Evolutionary conservation across 2,113 vertebrate genomes (phyloP), one percentile per base, ranked within the genome.

Genomic region (Canis aureus): DNA sequence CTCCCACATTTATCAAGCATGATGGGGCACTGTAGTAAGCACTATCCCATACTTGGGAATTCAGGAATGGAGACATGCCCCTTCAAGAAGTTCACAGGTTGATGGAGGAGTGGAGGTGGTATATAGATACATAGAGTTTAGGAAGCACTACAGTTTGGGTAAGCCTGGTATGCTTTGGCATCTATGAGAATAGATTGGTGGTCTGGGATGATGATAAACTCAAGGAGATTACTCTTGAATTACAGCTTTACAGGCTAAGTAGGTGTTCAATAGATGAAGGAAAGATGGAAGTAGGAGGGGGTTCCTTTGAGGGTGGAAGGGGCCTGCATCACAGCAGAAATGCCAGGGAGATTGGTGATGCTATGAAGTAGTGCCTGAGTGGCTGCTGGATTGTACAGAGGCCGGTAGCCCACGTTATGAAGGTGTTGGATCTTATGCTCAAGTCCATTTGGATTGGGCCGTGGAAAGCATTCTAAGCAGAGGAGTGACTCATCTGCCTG

Each of bases 1-100:
- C 32, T 12, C 53, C 8, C 1, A 8, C 15, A 7, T 64, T 64
- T 27, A 76, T 20, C 67, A 91, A 49, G 10, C 1, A 16, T 2
- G 17, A 22, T 2, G 0, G 27, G 66, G 5, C 22, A 0, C 3
- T 53, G 3, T 22, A 66, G 25, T 19, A 67, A 27, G n/a, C 1
- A 13, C 49, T 57, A 23, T 87, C 74, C 81, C 22, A 12, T 53
- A 25, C 69, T 29, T 35, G 38, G 67, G 32, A 11, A 15, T 55
- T 71, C 3, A 73, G 4, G 4, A 67, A 19, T 6, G n/a, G 79
- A 79, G 53, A 38, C 23, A 25, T 3, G 17, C 15, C 22, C 74
- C 60, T n/a, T 55, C 51, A 19, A 4, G 15, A 11, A 11, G 2
- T 64, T 38, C 19, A 0, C 3, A 74, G 49, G 22, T 79, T 92